A percentile compares a stretch with the other conserved stretches of the same genome.
Conservation (phyloP, 2,888 invertebrate species). For the Neocrepidodera transversa region DNA sequence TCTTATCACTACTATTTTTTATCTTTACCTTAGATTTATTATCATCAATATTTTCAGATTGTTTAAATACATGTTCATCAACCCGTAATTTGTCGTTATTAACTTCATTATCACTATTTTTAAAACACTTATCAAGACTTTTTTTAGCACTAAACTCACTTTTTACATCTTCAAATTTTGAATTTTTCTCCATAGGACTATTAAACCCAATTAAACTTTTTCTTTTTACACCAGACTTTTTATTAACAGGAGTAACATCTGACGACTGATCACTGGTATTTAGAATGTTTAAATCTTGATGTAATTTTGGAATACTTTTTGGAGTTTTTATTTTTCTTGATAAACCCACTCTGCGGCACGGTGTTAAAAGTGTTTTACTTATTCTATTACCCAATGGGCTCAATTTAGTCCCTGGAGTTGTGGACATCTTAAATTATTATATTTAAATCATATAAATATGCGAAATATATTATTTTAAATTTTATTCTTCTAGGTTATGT, state of each 20-base stretch:
- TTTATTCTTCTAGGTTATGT: no score
- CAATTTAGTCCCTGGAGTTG: constrained; percentile 13
- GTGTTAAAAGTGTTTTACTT: constrained; percentile 63
- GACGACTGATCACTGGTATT: constrained; percentile 11
- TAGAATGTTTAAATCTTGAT: constrained; percentile 22
- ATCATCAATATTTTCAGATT: no score
- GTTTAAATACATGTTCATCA: no score
- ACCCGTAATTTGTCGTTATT: no score
- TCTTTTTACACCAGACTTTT: background rate
- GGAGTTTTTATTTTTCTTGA: constrained; percentile 56
- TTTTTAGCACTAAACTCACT: constrained; percentile 9
- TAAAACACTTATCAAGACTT: constrained; percentile 18
- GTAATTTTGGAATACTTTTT: constrained; percentile 28
- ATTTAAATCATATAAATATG: no score
- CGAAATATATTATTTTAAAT: no score
- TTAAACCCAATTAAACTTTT: constrained; percentile 1
- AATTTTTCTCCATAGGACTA: background rate
- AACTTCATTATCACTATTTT: background rate
- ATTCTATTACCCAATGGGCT: constrained; percentile 56
- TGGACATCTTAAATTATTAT: no score
- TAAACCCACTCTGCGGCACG: constrained; percentile 64
- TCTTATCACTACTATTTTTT: no score
- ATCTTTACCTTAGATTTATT: background rate
- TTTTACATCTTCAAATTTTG: background rate
- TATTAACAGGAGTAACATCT: constrained; percentile 28